These are phyloP conservation scores for Pao palembangensis DNA, from an alignment of 2,113 vertebrate genomes.

Conservation along the genomic window DNA sequence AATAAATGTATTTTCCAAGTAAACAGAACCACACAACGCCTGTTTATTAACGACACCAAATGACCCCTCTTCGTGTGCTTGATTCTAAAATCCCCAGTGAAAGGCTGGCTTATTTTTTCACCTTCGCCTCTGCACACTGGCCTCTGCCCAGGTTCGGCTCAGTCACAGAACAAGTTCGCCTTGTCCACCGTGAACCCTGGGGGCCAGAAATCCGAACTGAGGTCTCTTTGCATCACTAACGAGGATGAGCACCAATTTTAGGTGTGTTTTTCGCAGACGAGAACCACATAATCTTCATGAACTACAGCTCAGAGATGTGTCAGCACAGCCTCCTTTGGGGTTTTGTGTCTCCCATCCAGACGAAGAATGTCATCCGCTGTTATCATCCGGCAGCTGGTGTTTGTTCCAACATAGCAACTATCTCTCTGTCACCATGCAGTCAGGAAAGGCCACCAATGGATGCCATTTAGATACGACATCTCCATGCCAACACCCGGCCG, in stretches of 20 bases:
- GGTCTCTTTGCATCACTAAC: constrained; percentile 37
- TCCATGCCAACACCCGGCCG: constrained; percentile 1
- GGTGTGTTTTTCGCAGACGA: neutral
- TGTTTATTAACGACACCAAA: too few species aligned
- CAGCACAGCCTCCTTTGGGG: neutral
- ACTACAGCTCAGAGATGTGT: too few species aligned
- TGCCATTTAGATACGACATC: neutral
- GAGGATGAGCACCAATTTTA: constrained; percentile 43
- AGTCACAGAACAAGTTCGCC: constrained; percentile 57
- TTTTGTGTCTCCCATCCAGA: neutral
- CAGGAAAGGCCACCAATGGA: constrained; percentile 1
- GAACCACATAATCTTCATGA: too few species aligned
- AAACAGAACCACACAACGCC: too few species aligned
- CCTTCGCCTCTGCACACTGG: constrained; percentile 42
- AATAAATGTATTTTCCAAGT: too few species aligned
- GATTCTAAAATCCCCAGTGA: constrained; percentile 12
- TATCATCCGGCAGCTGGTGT: constrained; percentile 31
- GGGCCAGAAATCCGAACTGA: constrained; percentile 11
- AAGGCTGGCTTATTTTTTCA: constrained; percentile 35
- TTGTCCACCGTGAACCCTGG: constrained; percentile 38
- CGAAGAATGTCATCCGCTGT: constrained; percentile 4
- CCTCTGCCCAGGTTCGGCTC: constrained; percentile 18
- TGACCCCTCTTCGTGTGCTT: too few species aligned
- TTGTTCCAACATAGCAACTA: constrained; percentile 46
- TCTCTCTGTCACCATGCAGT: constrained; percentile 14